A percentile compares a stretch with the other conserved stretches of the same genome.
phyloP scores from a whole-genome alignment of 2,888 invertebrate species.

The Hedya salicella region DNA sequence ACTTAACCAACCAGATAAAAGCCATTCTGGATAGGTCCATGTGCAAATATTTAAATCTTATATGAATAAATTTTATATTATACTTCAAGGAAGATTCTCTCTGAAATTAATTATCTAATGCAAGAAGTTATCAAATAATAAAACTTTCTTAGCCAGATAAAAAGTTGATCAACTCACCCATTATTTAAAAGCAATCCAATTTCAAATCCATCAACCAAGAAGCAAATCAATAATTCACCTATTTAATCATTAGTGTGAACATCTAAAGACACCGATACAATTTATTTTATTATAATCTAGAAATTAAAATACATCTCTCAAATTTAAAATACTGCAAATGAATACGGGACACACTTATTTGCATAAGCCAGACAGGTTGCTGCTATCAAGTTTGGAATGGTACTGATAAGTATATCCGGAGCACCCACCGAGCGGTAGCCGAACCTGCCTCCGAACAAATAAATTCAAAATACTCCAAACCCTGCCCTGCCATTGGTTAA shows the following conservation, averaged over 20 bases:
- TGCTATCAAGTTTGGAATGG: constrained; percentile 57
- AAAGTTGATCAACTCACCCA: no score
- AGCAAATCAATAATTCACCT: constrained; percentile 7
- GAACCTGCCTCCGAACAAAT: constrained; percentile 64
- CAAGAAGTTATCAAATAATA: no score
- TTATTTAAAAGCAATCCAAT: constrained; percentile 12
- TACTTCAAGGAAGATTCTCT: no score
- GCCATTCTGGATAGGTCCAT: no score
- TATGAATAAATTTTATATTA: no score
- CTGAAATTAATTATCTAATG: no score
- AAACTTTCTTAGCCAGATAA: no score
- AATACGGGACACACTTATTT: constrained; percentile 43
- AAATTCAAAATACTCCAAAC: constrained; percentile 71
- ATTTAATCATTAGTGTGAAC: not conserved
- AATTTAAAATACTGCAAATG: not conserved
- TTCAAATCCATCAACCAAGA: constrained; percentile 5
- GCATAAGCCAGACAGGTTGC: constrained; percentile 61
- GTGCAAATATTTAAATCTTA: no score
- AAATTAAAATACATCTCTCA: not conserved
- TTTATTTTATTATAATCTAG: not conserved
- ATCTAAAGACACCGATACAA: not conserved
- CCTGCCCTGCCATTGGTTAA: constrained; percentile 75
- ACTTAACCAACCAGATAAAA: no score
- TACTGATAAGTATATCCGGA: constrained; percentile 63
- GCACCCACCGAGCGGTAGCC: constrained; percentile 57